phyloP scores from a whole-genome alignment of 2,113 vertebrate species.

The Emydura subglobosa region DNA sequence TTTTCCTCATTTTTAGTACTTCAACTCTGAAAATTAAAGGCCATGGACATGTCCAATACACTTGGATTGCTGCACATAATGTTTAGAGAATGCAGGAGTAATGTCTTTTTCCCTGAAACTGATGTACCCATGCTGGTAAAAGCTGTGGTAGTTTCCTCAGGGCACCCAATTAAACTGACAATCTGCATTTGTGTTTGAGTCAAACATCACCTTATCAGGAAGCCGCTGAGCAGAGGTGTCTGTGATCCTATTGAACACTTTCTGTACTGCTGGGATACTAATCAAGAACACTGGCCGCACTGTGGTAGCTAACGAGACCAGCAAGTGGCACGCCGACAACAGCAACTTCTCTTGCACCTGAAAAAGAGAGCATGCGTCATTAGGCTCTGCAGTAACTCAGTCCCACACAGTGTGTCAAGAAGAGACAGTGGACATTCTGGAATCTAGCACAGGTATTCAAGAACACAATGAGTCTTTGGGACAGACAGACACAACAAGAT shows the following conservation, averaged over 20 bases:
- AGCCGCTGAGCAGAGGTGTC: conserved; percentile 89
- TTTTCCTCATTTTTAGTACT: background rate
- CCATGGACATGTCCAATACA: background rate
- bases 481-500: background rate
- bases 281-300: conserved; percentile 96
- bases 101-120: background rate
- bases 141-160: background rate
- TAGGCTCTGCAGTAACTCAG: background rate
- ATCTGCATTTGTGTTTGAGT: background rate
- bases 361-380: rapidly evolving
- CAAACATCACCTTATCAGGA: conserved; percentile 86
- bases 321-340: conserved; percentile 92
- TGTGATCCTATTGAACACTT: conserved; percentile 94
- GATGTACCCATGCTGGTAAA: background rate
- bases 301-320: conserved; percentile 94
- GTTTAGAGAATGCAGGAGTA: background rate
- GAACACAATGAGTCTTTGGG: background rate
- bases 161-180: background rate
- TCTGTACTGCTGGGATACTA: conserved; percentile 92
- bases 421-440: background rate
- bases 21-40: background rate
- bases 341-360: conserved; percentile 97
- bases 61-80: background rate
- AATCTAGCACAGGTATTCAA: rapidly evolving
- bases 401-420: background rate